phyloP scores from a whole-genome alignment of 37 sponge, comb jelly and placozoan species.

The Corticium candelabrum region DNA sequence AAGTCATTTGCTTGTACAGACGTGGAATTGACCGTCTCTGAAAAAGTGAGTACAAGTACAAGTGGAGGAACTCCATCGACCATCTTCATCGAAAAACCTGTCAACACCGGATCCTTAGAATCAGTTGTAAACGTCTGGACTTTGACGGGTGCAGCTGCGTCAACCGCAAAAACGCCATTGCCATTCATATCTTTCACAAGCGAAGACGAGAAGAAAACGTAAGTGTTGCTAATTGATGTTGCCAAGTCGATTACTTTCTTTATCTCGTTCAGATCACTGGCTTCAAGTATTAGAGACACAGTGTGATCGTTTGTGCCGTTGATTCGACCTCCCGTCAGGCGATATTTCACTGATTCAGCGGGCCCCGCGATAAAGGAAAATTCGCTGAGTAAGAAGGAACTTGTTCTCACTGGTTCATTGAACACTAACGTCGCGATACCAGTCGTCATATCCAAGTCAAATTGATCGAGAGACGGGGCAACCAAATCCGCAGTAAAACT shows the following conservation, averaged over 20 bases:
- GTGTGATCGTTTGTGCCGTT: not conserved
- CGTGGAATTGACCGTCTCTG: conserved; percentile 50
- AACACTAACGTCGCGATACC: conserved; percentile 66
- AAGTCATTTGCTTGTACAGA: conserved; percentile 21
- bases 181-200: conserved; percentile 54
- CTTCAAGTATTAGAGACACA: not conserved
- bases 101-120: conserved; percentile 42
- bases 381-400: not conserved
- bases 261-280: conserved; percentile 46
- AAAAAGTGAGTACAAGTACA: conserved; percentile 44
- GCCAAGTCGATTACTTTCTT: conserved; percentile 46
- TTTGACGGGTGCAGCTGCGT: not conserved
- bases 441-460: conserved; percentile 55
- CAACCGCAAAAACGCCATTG: conserved; percentile 27
- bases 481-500: conserved; percentile 45
- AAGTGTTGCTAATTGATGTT: conserved; percentile 9
- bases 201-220: conserved; percentile 8
- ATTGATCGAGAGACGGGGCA: conserved; percentile 33
- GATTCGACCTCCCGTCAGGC: not conserved
- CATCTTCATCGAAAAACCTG: conserved; percentile 67
- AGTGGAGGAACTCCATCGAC: conserved; percentile 54
- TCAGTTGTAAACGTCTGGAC: conserved; percentile 23
- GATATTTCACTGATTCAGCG: no score
- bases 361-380: not conserved
- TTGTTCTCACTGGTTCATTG: not conserved